Base-by-base conservation (phyloP, 2,888 invertebrate species). In the Noctua janthe region DNA sequence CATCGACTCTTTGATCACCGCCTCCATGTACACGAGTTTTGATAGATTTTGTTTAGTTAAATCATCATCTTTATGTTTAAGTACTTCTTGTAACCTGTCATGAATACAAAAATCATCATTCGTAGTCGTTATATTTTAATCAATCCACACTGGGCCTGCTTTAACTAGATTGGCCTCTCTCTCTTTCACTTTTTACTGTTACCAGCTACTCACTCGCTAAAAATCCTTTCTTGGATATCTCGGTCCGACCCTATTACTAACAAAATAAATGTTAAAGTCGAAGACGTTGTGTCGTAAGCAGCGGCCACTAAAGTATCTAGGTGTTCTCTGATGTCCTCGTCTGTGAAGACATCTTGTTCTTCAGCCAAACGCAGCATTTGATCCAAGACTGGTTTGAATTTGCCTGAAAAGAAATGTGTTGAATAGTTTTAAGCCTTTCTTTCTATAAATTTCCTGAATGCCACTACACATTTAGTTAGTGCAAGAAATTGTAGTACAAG, bases 1-100 rank as follows among this genome's bases (percentile, higher is more conserved):
- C 43, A 90, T 17, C 2, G 78, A 29, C n/a, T 90, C 90, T 43
- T 80, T 85, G 7, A 85, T 66, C 3, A 82, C 85, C 0, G 85
- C 85, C 2, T 85, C 86, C 23, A 85, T 39, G 8, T 80, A 85
- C 13, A 77, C 77, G 8, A 85, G 76, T 17, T 79, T 82, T 39
- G 66, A 43, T 35, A 87, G 51, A 75, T 87, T 73, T 4, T 80
- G 8, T 78, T 77, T 78, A 8, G 64, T 75, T 6, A 86, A 15
- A 54, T 87, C 80, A 6, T 56, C 74, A 39, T 79, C 73, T 49
- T 81, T 13, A 56, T 76, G 13, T 23, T 62, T 23, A n/a, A 73
- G 62, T 35, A 85, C 81, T 39, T 67, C 78, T 73, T 85, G 47
- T 59, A 84, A n/a, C 23, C 84, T 84, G 82, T 35, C 17, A 72